Base-by-base conservation (phyloP, 2,888 invertebrate genomes). In the Odontocolon sp. region DNA sequence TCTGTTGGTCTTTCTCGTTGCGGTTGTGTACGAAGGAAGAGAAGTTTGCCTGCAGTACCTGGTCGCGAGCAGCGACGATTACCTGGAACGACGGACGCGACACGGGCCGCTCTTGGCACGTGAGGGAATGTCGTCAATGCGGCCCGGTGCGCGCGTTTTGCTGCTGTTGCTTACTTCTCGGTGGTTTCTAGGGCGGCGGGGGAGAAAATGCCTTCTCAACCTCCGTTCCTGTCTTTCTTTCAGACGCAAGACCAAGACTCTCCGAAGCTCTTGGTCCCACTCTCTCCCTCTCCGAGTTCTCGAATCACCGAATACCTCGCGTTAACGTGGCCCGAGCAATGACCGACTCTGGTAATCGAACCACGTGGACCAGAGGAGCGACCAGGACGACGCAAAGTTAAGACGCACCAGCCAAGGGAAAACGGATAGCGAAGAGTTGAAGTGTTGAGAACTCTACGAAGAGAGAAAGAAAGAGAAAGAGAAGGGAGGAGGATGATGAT, bases 121-220 rank as follows among this genome's bases (percentile, higher is more conserved):
- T 89, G 89, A 89, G 88, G 85, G 88, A 89, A 89, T 89, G 89
- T 86, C 85, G 87, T 84, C 87, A 83, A 87, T 87, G 86, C 83
- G 81, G 67, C 71, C 70, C 70, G 66, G 67, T 61, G 72, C 57
- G 57, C 57, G 71, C 63, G 63, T 50, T 47, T 57, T 57, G 69
- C 26, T 11, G 59, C 14, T 68, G 56, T 45, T 71, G 47, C 40
- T 61, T 56, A 67, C 63, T 64, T 72, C 77, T 69, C 52, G 77
- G 59, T 77, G 77, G 73, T 77, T 77, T 77, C 64, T 73, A 72
- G 77, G 77, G 63, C 64, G 45, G 42, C 38, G 38, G 59, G 73
- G 77, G 68, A 73, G 77, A 69, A 73, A 73, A 77, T 77, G 73
- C 64, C 77, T 64, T 73, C 52, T n/a, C n/a, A n/a, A n/a, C n/a